A percentile compares a stretch with the other conserved stretches of the same genome.
These are phyloP conservation scores for Chromis chromis DNA, from an alignment of 2,797 vertebrate genomes.

Conservation along the genomic window DNA sequence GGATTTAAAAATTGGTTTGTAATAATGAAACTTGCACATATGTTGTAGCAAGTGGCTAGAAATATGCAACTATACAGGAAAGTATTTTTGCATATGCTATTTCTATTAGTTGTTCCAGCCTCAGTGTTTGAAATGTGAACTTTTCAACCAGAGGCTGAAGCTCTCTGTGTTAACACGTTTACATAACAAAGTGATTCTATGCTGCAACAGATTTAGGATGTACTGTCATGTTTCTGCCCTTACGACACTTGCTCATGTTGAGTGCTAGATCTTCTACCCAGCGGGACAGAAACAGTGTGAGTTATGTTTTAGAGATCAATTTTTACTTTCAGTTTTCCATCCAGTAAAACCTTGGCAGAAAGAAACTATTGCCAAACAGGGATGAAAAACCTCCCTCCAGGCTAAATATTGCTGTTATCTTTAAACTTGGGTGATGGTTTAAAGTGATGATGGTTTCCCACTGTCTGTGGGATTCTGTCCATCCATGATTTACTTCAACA, in stretches of 20 bases:
- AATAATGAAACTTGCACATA: not conserved
- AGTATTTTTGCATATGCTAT: not conserved
- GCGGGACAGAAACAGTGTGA: not conserved
- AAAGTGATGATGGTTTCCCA: constrained; percentile 10
- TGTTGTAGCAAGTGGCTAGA: not conserved
- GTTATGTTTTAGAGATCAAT: not conserved
- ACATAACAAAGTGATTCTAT: not conserved
- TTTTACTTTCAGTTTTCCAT: not conserved
- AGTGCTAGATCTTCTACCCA: constrained; percentile 14
- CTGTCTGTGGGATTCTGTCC: constrained; percentile 23
- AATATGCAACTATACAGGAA: not conserved
- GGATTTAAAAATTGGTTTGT: not conserved
- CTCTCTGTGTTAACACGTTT: not conserved
- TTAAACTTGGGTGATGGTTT: not conserved
- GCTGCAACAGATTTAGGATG: not conserved
- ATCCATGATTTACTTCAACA: constrained; percentile 42
- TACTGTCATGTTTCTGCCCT: not conserved
- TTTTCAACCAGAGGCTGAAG: too few species aligned
- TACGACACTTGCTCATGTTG: not conserved
- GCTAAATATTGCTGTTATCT: constrained; percentile 9
- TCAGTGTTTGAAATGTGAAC: too few species aligned
- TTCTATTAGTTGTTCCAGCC: too few species aligned
- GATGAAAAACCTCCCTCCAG: constrained; percentile 8
- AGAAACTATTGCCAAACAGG: not conserved
- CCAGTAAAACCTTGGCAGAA: not conserved